Base-by-base conservation (phyloP, 2,888 invertebrate species). In the Augiades crinisus region DNA sequence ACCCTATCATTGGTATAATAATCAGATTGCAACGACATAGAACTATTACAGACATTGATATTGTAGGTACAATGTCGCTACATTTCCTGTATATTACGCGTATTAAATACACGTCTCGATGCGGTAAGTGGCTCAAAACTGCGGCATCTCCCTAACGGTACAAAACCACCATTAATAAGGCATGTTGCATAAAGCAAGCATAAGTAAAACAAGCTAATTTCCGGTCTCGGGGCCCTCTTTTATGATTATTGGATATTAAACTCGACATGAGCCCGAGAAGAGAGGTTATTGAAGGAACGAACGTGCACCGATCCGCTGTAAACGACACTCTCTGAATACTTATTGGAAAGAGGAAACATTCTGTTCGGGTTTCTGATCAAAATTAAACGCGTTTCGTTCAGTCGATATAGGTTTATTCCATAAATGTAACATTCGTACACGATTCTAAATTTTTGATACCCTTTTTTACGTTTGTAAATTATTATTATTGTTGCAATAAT, bases 141-240 rank as follows among this genome's bases (percentile, higher is more conserved):
- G 70, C 76, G 70, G 71, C 66, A 67, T 71, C 68, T 68, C 59
- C 49, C 52, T 82, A 83, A 83, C 85, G 80, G 84, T 76, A 80
- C 70, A 64, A 77, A 77, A 77, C 68, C 65, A 72, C 77, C 70
- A 77, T 72, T 75, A 79, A 74, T 74, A 70, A 63, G 64, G 66
- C 70, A 70, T 65, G 71, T 74, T 79, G 72, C 72, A 70, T 77
- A 77, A 77, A 61, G 52, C 52, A 46, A 60, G 57, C 66, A 69
- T 69, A 70, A 72, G 72, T 73, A 66, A 73, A 75, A 76, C 69
- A 72, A 75, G 72, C 67, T 76, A 75, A 82, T 84, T 84, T 84
- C 78, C 80, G 77, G 75, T 66, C 63, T 58, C 64, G 63, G n/a
- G 58, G 67, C 65, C 68, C 73, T 70, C 74, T 75, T 73, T 75